Conservation (phyloP, 2,888 invertebrate species). For the Agriopis marginaria region DNA sequence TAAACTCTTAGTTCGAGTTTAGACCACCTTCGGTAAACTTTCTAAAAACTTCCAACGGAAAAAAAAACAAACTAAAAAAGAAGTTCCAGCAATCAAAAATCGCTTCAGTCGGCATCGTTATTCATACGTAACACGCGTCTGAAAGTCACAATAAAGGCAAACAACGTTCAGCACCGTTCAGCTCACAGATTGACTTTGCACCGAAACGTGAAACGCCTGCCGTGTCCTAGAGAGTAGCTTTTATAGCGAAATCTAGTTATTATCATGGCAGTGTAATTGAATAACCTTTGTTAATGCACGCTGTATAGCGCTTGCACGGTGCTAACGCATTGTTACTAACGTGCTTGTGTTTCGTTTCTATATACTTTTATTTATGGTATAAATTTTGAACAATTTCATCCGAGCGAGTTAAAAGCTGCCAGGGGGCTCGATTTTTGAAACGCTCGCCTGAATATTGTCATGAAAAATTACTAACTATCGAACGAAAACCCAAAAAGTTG, state of each 20-base stretch:
- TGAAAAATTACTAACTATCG: no score
- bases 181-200: conserved; percentile 23
- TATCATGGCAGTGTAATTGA: conserved; percentile 24
- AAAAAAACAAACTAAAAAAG: not conserved
- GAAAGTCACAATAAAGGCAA: conserved; percentile 18
- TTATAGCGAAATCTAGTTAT: conserved; percentile 19
- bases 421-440: no score
- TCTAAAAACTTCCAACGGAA: not conserved
- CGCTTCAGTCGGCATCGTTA: not conserved
- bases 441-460: no score
- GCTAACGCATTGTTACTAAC: not conserved
- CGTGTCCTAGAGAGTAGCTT: conserved; percentile 11
- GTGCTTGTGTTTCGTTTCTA: not conserved
- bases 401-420: not conserved
- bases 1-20: no score
- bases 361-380: not conserved
- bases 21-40: no score
- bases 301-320: conserved; percentile 3
- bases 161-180: conserved; percentile 18
- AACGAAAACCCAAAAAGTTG: no score
- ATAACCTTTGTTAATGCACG: conserved; percentile 18
- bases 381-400: not conserved
- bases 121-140: conserved; percentile 6
- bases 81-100: not conserved
- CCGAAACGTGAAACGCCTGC: conserved; percentile 26